These are phyloP conservation scores for Scrobipalpa atriplicella DNA, from an alignment of 2,888 invertebrate genomes.

Conservation along the genomic window DNA sequence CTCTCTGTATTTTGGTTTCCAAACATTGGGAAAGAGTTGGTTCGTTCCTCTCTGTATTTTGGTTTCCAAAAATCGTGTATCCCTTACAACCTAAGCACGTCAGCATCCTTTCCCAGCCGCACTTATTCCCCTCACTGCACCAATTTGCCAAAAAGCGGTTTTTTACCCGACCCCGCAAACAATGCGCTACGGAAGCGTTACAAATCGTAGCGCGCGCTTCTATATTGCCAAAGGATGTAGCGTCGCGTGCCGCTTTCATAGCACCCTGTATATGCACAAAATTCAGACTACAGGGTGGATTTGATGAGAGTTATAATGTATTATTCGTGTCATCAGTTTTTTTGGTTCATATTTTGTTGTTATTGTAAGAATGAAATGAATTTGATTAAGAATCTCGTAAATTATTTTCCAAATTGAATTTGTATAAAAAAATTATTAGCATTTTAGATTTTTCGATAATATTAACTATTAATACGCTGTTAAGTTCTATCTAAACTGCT, in stretches of 20 bases:
- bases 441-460: background rate
- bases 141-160: conserved; percentile 45
- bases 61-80: too few species aligned
- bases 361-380: background rate
- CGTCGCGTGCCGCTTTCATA: conserved; percentile 57
- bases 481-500: background rate
- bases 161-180: conserved; percentile 39
- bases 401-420: background rate
- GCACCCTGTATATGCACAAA: conserved; percentile 33
- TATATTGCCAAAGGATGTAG: conserved; percentile 74
- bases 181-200: conserved; percentile 57
- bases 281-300: conserved; percentile 28
- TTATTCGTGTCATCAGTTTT: conserved; percentile 44
- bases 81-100: background rate
- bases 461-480: background rate
- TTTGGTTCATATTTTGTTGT: conserved; percentile 41
- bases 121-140: background rate
- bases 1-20: too few species aligned
- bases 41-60: too few species aligned
- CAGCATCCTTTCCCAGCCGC: background rate
- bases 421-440: background rate
- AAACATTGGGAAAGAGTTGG: too few species aligned
- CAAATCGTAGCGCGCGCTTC: conserved; percentile 64
- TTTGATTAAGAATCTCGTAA: background rate
- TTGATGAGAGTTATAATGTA: conserved; percentile 42